phyloP scores from a whole-genome alignment of 2,888 invertebrate species.

The Drosophila atripex region DNA sequence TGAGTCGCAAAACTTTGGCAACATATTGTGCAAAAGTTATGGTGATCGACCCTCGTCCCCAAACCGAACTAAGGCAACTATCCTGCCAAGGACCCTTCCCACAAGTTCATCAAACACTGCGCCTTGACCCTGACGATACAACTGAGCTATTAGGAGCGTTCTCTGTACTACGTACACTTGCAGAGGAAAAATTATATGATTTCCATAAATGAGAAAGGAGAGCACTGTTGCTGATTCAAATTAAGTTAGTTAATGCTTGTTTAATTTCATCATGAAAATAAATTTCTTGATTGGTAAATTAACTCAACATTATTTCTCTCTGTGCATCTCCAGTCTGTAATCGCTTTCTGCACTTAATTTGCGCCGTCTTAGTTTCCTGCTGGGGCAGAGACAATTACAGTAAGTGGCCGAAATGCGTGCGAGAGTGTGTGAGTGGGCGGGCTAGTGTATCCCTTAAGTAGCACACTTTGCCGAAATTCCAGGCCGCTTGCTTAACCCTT shows the following conservation, averaged over 20 bases:
- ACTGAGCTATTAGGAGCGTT: constrained; percentile 22
- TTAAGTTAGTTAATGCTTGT: neutral
- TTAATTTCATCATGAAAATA: no score
- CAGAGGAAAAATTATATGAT: neutral
- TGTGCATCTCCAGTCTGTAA: constrained; percentile 40
- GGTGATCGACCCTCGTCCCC: constrained; percentile 41
- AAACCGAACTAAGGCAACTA: constrained; percentile 2
- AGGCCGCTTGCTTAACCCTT: constrained; percentile 67
- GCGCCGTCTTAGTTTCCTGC: constrained; percentile 44
- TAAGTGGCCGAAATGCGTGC: constrained; percentile 67
- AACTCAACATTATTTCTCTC: neutral
- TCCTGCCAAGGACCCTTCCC: constrained; percentile 17
- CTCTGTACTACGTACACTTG: constrained; percentile 3
- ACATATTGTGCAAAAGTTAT: constrained; percentile 67
- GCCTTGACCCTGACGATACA: constrained; percentile 58
- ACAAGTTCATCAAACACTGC: constrained; percentile 60
- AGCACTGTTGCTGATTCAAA: neutral
- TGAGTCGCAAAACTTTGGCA: constrained; percentile 60
- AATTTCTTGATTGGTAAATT: no score
- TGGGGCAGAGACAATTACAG: constrained; percentile 62
- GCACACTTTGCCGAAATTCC: constrained; percentile 63
- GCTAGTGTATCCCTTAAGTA: constrained; percentile 47
- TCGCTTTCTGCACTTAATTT: constrained; percentile 75
- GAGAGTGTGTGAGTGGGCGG: constrained; percentile 9
- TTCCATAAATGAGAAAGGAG: neutral